These are phyloP conservation scores for Leucophenga maculata DNA, from an alignment of 2,888 invertebrate genomes.

Conservation along the genomic window DNA sequence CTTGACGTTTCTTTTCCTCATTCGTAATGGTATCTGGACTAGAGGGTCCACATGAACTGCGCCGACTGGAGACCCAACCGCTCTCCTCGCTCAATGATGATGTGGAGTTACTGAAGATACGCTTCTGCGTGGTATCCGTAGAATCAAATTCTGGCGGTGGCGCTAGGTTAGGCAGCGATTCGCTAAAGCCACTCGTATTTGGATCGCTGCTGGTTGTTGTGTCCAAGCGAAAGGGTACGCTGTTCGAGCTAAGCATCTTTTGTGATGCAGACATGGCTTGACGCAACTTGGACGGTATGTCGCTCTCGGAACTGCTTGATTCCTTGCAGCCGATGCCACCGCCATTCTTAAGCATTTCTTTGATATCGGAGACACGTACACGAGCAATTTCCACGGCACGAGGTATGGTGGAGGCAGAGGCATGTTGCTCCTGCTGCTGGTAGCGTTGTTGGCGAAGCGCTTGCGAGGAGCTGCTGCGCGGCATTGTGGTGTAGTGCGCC, in stretches of 20 bases:
- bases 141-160: conserved; percentile 78
- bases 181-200: conserved; percentile 75
- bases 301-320: conserved; percentile 75
- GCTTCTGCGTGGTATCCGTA: conserved; percentile 59
- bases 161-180: conserved; percentile 82
- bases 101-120: conserved; percentile 75
- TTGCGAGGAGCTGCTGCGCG: conserved; percentile 78
- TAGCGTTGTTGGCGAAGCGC: conserved; percentile 71
- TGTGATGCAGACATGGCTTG: conserved; percentile 64
- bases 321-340: conserved; percentile 64
- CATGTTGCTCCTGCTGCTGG: conserved; percentile 27
- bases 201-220: conserved; percentile 68
- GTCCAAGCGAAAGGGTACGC: conserved; percentile 79
- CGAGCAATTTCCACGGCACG: conserved; percentile 71
- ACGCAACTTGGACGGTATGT: conserved; percentile 74
- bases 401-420: conserved; percentile 59
- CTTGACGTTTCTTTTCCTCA: conserved; percentile 45
- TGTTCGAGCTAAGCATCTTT: conserved; percentile 74
- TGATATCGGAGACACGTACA: conserved; percentile 70
- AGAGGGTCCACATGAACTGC: conserved; percentile 78
- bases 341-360: conserved; percentile 70
- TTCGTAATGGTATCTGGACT: conserved; percentile 74
- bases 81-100: conserved; percentile 86
- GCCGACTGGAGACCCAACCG: conserved; percentile 88
- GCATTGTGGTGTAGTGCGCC: conserved; percentile 73